Percentiles rank a stretch among this genome's conserved stretches.
phyloP scores from a whole-genome alignment of 2,888 invertebrate genomes.

The Isoperla grammatica region DNA sequence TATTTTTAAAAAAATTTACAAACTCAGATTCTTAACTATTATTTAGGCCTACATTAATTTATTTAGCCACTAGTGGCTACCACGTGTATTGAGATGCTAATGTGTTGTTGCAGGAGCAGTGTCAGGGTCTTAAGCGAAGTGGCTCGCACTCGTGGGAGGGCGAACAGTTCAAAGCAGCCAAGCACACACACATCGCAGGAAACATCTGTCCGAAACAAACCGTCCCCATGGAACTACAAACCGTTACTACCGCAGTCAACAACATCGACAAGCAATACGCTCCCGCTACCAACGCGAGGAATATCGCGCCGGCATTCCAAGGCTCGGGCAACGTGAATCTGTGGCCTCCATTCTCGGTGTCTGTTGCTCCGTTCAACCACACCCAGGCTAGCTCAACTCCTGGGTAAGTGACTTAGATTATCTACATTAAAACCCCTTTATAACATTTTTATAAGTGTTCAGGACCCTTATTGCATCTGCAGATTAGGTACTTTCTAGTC shows the following conservation, averaged over 20 bases:
- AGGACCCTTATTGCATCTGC: no score
- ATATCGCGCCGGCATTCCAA: constrained; percentile 15
- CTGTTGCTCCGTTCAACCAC: constrained; percentile 42
- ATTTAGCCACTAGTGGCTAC: no score
- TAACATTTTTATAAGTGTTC: no score
- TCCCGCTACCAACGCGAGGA: neutral
- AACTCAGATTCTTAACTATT: no score
- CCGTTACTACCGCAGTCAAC: neutral
- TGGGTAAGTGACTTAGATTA: constrained; percentile 12
- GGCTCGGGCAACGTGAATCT: constrained; percentile 45
- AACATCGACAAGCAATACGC: neutral
- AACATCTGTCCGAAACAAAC: neutral
- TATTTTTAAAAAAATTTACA: no score
- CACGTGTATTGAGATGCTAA: no score
- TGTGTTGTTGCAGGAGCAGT: constrained; percentile 37
- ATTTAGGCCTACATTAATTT: no score
- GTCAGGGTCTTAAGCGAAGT: constrained; percentile 57
- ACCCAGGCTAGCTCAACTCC: constrained; percentile 38
- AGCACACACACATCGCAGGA: constrained; percentile 46
- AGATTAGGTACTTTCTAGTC: no score
- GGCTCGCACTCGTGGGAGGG: constrained; percentile 57
- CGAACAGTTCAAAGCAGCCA: constrained; percentile 51
- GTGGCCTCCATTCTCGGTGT: constrained; percentile 57
- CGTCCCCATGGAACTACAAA: neutral
- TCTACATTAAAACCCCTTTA: neutral